Evolutionary conservation across 2,888 invertebrate species (phyloP), one percentile per base, ranked within the genome.

Genomic region (Xylocampa areola): DNA sequence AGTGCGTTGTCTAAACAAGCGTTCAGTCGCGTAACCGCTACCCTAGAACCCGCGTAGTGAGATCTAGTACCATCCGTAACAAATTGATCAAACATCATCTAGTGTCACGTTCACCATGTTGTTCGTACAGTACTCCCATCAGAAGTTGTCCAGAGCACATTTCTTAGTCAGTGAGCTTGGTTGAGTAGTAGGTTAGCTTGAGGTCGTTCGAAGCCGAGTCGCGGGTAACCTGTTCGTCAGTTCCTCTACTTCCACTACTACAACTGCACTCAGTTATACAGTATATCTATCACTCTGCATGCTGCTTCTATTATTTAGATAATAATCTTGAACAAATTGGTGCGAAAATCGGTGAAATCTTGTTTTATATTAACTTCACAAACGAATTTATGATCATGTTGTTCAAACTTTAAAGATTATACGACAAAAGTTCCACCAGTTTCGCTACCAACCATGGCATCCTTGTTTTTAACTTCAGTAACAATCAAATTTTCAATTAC

Each of bases 1-100:
- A 84, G 93, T 92, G 90, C 79, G 79, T 82, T 81, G 85, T 89
- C 84, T 79, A 57, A 81, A 88, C 85, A 88, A 87, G 86, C 90
- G 92, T 90, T 90, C 86, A 89, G 86, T 88, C 90, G 92, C 90
- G 91, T 91, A 90, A 92, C 87, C 83, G 92, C 93, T 92, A 92
- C 86, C 88, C 86, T 93, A 93, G 92, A 83, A 85, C 83, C 91
- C 85, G 92, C 89, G 88, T 93, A 92, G 93, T 85, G 80, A 85
- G 82, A 82, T 79, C 80, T 92, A 94, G 92, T 78, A 80, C 81
- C 93, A 92, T 92, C 68, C 83, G 88, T 92, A 91, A 91, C 87
- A 85, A 81, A 87, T 87, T 87, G 88, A 84, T 88, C 88, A 85
- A 90, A 89, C 75, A 81, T 89, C 92, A 93, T 90, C 75, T 93